phyloP scores from a whole-genome alignment of 2,888 invertebrate species.

The Eudemis profundana region DNA sequence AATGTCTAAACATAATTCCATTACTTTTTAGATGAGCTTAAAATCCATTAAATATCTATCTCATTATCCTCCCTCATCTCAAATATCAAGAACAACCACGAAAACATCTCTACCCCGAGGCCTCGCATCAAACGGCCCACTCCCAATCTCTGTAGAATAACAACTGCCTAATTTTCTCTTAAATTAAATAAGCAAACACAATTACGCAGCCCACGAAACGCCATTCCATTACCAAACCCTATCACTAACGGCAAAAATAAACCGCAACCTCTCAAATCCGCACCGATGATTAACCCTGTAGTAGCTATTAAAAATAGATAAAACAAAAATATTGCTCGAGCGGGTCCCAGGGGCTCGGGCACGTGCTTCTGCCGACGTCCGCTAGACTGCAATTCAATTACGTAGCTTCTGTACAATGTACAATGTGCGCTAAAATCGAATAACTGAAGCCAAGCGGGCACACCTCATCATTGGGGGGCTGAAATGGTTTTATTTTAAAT shows the following conservation, averaged over 20 bases:
- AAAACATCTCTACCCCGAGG: neutral
- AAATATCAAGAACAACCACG: neutral
- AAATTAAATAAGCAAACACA: conserved; percentile 42
- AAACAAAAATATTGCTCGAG: conserved; percentile 74
- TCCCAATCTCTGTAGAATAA: conserved; percentile 31
- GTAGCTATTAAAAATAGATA: conserved; percentile 80
- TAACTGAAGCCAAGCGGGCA: conserved; percentile 54
- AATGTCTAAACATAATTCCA: no score
- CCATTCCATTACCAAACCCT: conserved; percentile 37
- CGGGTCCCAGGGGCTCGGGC: conserved; percentile 64
- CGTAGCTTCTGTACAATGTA: conserved; percentile 59
- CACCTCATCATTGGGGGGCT: conserved; percentile 47
- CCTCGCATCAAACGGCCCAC: conserved; percentile 12
- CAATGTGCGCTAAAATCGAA: conserved; percentile 63
- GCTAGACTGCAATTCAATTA: conserved; percentile 77
- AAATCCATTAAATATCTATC: neutral
- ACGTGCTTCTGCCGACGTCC: conserved; percentile 63
- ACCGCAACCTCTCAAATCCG: conserved; percentile 66
- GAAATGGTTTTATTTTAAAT: conserved; percentile 37
- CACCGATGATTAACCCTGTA: conserved; percentile 74
- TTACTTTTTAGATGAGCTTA: no score
- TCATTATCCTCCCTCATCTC: neutral
- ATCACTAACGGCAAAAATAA: conserved; percentile 53
- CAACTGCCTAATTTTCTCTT: conserved; percentile 37
- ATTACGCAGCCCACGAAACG: conserved; percentile 31